Conservation (phyloP, 2,113 vertebrate species). For the Brevimyrus niger region DNA sequence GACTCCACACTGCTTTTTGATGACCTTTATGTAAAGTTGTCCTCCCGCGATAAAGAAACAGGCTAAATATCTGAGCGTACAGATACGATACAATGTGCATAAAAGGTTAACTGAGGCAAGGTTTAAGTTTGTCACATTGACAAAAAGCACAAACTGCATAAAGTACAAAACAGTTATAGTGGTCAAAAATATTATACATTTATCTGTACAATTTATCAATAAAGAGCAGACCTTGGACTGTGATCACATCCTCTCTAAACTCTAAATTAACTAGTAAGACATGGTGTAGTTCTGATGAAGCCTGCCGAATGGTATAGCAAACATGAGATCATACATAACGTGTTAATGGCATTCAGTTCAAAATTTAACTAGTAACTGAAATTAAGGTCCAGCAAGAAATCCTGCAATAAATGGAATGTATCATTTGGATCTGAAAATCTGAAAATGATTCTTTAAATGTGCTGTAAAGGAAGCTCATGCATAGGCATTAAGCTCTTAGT, state of each 20-base stretch:
- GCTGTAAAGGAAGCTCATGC: conserved; percentile 39
- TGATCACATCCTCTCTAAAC: conserved; percentile 37
- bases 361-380: conserved; percentile 23
- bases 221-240: conserved; percentile 46
- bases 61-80: conserved; percentile 71
- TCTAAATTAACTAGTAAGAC: conserved; percentile 35
- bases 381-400: conserved; percentile 1
- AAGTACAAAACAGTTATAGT: conserved; percentile 77
- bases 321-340: conserved; percentile 33
- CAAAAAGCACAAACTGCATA: conserved; percentile 70
- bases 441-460: conserved; percentile 33
- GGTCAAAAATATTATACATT: conserved; percentile 79
- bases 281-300: conserved; percentile 56
- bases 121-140: conserved; percentile 68
- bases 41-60: conserved; percentile 59
- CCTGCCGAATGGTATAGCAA: conserved; percentile 55
- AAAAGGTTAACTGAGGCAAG: conserved; percentile 67
- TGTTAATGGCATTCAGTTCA: conserved; percentile 40
- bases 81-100: conserved; percentile 70
- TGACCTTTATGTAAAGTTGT: conserved; percentile 68
- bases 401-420: conserved; percentile 51
- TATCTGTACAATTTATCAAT: conserved; percentile 75
- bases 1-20: conserved; percentile 39
- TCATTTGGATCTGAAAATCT: conserved; percentile 42
- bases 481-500: conserved; percentile 43